Percentiles rank a stretch among this genome's conserved stretches.
These are phyloP conservation scores for Fragum whitleyi DNA, from an alignment of 2,888 invertebrate species.

Conservation along the genomic window DNA sequence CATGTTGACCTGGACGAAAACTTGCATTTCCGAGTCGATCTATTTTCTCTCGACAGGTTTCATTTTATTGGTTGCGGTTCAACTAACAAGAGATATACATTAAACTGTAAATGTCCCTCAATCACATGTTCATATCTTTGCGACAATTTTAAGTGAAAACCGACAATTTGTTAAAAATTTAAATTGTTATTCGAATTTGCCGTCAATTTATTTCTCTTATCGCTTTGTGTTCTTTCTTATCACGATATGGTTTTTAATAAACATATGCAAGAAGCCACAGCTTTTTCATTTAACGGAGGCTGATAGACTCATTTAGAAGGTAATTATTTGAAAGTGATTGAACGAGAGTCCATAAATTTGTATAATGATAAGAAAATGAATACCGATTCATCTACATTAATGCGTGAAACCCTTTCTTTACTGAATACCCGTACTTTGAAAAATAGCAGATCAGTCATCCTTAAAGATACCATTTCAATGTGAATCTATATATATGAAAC, in stretches of 20 bases:
- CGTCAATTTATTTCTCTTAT: conserved; percentile 31
- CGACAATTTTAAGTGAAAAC: conserved; percentile 20
- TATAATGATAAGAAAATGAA: conserved; percentile 57
- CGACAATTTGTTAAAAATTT: conserved; percentile 22
- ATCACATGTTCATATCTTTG: conserved; percentile 17
- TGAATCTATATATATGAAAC: too few species aligned
- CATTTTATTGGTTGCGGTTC: background rate
- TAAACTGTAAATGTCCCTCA: background rate
- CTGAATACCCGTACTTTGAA: too few species aligned
- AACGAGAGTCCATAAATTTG: conserved; percentile 50
- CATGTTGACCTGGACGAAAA: too few species aligned
- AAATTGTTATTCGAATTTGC: conserved; percentile 26
- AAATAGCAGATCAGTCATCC: too few species aligned
- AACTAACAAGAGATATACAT: background rate
- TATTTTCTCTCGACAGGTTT: too few species aligned
- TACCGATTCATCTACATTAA: conserved; percentile 51
- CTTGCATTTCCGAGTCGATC: too few species aligned
- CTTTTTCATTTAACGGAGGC: conserved; percentile 17
- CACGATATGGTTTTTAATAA: conserved; percentile 24
- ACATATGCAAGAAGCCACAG: conserved; percentile 14
- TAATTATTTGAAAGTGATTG: conserved; percentile 48
- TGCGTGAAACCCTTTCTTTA: conserved; percentile 49
- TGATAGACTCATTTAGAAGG: conserved; percentile 16
- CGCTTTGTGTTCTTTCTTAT: conserved; percentile 29
- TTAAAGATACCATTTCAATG: too few species aligned